Percentiles rank a stretch among this genome's conserved stretches.
These are phyloP conservation scores for Orthosia gracilis DNA, from an alignment of 2,888 invertebrate species.

Conservation along the genomic window DNA sequence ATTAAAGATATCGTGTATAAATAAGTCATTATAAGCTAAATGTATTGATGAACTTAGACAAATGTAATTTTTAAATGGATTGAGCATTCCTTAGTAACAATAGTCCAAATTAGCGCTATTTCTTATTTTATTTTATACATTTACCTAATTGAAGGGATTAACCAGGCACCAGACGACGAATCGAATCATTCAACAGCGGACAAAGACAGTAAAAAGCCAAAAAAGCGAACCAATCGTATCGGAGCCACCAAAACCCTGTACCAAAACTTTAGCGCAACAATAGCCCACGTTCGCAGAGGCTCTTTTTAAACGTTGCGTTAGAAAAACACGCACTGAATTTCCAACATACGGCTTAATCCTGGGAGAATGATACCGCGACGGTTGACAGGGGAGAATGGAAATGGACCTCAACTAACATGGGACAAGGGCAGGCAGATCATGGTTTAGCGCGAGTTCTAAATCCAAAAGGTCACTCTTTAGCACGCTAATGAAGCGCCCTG, in stretches of 20 bases:
- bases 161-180: constrained; percentile 32
- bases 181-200: constrained; percentile 34
- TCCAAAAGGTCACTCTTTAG: too few species aligned
- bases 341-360: not conserved
- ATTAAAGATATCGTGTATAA: not conserved
- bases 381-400: too few species aligned
- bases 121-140: not conserved
- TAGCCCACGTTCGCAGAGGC: not conserved
- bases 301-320: not conserved
- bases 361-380: too few species aligned
- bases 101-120: not conserved
- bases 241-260: constrained; percentile 55
- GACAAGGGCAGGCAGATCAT: too few species aligned
- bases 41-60: constrained; percentile 15
- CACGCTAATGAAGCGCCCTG: too few species aligned
- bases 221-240: constrained; percentile 53
- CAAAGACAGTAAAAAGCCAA: constrained; percentile 37
- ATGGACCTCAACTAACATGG: too few species aligned
- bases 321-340: not conserved
- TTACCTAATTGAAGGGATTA: constrained; percentile 42
- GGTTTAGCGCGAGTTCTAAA: too few species aligned
- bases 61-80: constrained; percentile 3
- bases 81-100: constrained; percentile 4
- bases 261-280: constrained; percentile 25
- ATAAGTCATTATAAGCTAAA: not conserved